Evolutionary conservation across 2,888 invertebrate genomes (phyloP).

Genomic region (Leucania comma): DNA sequence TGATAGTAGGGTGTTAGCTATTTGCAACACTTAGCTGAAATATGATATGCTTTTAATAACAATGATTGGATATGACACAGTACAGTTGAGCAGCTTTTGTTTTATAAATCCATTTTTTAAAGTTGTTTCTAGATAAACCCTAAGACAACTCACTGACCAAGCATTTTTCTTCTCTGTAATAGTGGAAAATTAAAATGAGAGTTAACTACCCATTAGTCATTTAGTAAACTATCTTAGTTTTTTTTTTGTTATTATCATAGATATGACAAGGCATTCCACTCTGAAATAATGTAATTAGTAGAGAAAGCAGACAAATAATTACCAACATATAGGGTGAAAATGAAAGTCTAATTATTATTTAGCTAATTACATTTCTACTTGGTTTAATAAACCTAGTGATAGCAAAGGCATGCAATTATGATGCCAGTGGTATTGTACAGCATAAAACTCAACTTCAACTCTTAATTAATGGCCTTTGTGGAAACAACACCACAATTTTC

Average conservation of each 20-base stretch:
- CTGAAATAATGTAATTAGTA: neutral
- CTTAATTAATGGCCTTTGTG: no score
- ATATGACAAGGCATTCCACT: neutral
- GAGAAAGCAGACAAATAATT: constrained; percentile 16
- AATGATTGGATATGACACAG: constrained; percentile 21
- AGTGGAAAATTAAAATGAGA: neutral
- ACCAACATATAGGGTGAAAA: constrained; percentile 6
- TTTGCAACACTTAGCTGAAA: constrained; percentile 42
- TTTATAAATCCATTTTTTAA: neutral
- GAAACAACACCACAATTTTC: no score
- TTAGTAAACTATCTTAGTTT: no score
- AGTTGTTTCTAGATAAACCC: no score
- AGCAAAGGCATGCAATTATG: neutral
- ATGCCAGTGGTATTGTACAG: neutral
- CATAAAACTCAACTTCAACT: neutral
- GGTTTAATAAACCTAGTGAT: constrained; percentile 2
- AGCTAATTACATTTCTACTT: constrained; percentile 8
- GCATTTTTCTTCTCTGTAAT: no score
- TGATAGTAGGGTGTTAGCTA: constrained; percentile 45
- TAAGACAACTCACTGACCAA: no score
- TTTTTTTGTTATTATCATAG: no score
- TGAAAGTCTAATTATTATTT: constrained; percentile 31
- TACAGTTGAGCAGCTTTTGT: neutral
- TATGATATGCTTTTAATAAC: constrained; percentile 29
- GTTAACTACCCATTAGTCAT: neutral